Base-by-base conservation (phyloP, 2,888 invertebrate genomes). In the Hypomecis punctinalis region DNA sequence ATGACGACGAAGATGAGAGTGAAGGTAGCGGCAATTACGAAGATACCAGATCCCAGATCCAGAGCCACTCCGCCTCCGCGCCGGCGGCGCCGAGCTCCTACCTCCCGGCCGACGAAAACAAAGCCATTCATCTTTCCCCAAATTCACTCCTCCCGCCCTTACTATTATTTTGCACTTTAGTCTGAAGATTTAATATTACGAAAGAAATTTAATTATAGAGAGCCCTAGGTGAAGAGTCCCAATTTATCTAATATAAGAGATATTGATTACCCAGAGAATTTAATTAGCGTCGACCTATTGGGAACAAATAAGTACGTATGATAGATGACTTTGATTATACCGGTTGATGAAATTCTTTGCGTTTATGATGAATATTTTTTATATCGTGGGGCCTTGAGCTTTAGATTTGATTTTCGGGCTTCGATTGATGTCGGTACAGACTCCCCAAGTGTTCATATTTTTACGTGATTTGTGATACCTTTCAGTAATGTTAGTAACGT, bases 1-100 rank as follows among this genome's bases (percentile, higher is more conserved):
- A 91, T 64, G 92, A 92, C 66, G 91, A 92, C 42, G 92, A 92
- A 69, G 92, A 91, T 39, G 91, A 90, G 46, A 76, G 82, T 0
- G 92, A 92, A 75, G 92, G 92, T 2, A 91, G 91, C 53, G 92
- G 92, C 0, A 64, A 81, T 0, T 85, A 86, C 56, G 90, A 90
- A 43, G 90, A 90, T 43, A 66, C 80, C 0, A 81, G 83, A 53
- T 66, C 79, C 5, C 81, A 78, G 40, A 57, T 62, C 8, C 72
- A 71, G 7, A 77, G 79, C 60, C 80, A 81, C 40, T 83, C 88
- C 5, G 86, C 84, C n/a, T 79, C 89, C 0, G 87, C 88, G 0
- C 91, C 91, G 0, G 89, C 90, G 6, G 88, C 89, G 0, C 91
- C 91, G 0, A 91, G 90, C 80, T 90, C 92, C 1, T 88, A 76